phyloP scores from a whole-genome alignment of 2,888 invertebrate genomes.

The Invenusta paracnida region DNA sequence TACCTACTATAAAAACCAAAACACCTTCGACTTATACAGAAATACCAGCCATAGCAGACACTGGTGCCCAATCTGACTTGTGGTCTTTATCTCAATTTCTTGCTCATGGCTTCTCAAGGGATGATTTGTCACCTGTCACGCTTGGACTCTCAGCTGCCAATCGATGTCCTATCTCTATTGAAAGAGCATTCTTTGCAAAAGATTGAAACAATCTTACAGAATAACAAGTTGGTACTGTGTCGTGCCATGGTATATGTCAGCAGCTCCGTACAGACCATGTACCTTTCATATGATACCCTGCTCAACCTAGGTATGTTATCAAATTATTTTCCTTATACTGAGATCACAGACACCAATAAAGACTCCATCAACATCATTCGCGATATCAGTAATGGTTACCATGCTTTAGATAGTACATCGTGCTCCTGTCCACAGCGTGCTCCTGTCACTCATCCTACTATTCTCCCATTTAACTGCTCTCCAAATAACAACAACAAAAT shows the following conservation, averaged over 20 bases:
- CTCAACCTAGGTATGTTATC: background rate
- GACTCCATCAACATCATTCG: background rate
- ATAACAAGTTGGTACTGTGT: background rate
- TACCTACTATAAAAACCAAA: background rate
- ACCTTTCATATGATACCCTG: conserved; percentile 16
- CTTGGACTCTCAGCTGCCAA: conserved; percentile 2
- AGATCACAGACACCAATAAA: background rate
- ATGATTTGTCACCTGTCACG: conserved; percentile 11
- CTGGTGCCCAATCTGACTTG: conserved; percentile 2
- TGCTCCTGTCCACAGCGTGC: background rate
- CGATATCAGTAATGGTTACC: background rate
- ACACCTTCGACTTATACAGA: background rate
- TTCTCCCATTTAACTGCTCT: background rate
- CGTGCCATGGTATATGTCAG: conserved; percentile 12
- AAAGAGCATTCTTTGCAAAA: conserved; percentile 1
- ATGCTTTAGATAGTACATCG: background rate
- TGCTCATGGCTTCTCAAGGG: conserved; percentile 8
- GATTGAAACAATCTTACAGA: background rate
- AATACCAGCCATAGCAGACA: background rate
- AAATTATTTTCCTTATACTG: background rate
- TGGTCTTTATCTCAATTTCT: conserved; percentile 7
- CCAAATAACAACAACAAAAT: background rate
- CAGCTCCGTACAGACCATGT: conserved; percentile 11
- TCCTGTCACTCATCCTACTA: background rate
- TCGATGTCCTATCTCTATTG: background rate